phyloP scores from a whole-genome alignment of 2,797 vertebrate genomes.

The Fundulus diaphanus region DNA sequence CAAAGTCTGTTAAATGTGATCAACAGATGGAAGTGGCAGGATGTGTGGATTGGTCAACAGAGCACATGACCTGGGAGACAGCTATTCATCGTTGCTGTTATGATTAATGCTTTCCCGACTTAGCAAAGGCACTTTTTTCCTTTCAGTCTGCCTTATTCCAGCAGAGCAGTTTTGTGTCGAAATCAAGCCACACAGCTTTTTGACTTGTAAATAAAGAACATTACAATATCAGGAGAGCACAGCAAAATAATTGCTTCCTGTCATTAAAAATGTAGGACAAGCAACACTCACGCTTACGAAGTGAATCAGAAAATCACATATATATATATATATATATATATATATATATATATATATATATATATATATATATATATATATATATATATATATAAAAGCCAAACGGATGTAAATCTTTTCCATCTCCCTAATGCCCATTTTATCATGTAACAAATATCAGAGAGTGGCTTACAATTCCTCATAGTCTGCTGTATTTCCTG shows the following conservation, averaged over 20 bases:
- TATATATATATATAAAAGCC: too few relatives aligned
- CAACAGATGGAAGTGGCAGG: neutral
- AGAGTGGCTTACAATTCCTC: too few relatives aligned
- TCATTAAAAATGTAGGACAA: neutral
- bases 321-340: neutral
- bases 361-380: too few relatives aligned
- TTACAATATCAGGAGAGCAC: neutral
- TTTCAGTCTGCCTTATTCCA: neutral
- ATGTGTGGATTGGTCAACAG: neutral
- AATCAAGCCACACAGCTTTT: neutral
- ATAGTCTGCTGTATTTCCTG: neutral
- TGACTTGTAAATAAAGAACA: neutral
- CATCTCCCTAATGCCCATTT: too few relatives aligned
- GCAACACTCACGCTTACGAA: neutral
- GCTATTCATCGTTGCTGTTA: neutral
- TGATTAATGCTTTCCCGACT: neutral
- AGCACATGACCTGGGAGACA: neutral
- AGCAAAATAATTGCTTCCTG: neutral
- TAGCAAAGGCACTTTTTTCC: neutral
- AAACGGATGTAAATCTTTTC: too few relatives aligned
- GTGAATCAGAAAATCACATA: neutral
- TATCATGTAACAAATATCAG: too few relatives aligned
- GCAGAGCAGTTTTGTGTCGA: neutral
- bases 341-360: too few relatives aligned
- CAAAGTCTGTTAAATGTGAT: neutral